Conservation (phyloP, 2,113 vertebrate genomes). For the Rhinichthys klamathensis region DNA sequence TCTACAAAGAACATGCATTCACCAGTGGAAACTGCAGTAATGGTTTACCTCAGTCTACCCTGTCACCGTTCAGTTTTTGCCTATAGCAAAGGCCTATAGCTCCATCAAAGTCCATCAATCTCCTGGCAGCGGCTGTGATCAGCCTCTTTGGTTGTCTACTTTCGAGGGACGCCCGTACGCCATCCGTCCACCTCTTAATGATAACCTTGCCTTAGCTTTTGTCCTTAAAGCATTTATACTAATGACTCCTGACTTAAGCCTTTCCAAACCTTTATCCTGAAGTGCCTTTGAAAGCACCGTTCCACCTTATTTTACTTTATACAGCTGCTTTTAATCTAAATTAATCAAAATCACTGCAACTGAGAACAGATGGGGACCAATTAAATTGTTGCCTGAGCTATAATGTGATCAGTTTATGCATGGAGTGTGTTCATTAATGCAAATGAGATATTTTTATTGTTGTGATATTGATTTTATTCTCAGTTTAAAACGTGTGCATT, state of each 20-base stretch:
- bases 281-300: slow-evolving; percentile 5
- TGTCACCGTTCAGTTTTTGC: not conserved
- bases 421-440: not conserved
- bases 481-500: not conserved
- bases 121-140: not conserved
- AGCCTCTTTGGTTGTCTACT: not conserved
- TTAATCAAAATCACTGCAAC: slow-evolving; percentile 1
- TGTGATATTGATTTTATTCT: not conserved
- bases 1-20: not conserved
- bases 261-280: slow-evolving; percentile 3
- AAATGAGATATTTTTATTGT: not conserved
- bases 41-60: not conserved
- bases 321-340: slow-evolving; percentile 12
- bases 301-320: not conserved
- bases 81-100: too few relatives aligned
- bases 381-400: not conserved
- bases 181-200: slow-evolving; percentile 8
- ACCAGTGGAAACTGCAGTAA: not conserved
- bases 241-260: slow-evolving; percentile 9
- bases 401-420: slow-evolving; percentile 21
- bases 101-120: slow-evolving; percentile 3
- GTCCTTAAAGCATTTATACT: slow-evolving; percentile 12
- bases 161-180: not conserved
- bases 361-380: slow-evolving; percentile 34
- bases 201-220: slow-evolving; percentile 1